A percentile compares a stretch with the other conserved stretches of the same genome.
These are phyloP conservation scores for Carposina sasakii DNA, from an alignment of 1,140 invertebrate species.

Conservation along the genomic window DNA sequence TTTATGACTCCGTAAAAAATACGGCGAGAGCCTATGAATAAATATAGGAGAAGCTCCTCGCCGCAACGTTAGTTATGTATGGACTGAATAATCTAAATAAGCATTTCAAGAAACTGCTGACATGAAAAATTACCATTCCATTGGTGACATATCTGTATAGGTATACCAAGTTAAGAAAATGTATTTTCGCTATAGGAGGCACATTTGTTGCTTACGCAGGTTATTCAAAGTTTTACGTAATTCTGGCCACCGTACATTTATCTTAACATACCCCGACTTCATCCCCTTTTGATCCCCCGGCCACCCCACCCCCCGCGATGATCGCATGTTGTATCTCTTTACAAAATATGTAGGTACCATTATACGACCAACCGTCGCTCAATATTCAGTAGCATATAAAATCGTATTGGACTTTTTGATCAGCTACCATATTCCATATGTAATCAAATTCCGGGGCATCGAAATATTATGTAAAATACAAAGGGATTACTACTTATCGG, in stretches of 20 bases:
- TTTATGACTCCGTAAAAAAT: conserved; percentile 56
- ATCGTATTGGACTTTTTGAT: conserved; percentile 58
- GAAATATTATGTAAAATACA: neutral
- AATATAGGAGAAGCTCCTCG: conserved; percentile 29
- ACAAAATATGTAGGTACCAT: conserved; percentile 28
- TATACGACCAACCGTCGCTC: conserved; percentile 34
- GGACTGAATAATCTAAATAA: no score
- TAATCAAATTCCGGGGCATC: neutral
- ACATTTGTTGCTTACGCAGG: no score
- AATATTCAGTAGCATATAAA: conserved; percentile 65
- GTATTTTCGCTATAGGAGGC: no score
- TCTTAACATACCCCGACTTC: no score
- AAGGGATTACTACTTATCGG: neutral
- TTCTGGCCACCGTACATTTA: no score
- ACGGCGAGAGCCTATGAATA: conserved; percentile 41
- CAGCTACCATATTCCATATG: conserved; percentile 32
- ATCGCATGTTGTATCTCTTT: conserved; percentile 18
- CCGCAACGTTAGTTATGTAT: no score
- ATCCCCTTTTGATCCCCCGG: no score
- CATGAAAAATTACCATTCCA: no score
- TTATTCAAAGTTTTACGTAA: no score
- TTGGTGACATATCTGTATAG: no score
- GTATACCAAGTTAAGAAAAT: no score
- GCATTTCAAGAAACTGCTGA: no score
- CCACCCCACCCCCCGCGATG: conserved; percentile 1